These are phyloP conservation scores for Tyto alba DNA, from an alignment of 2,113 vertebrate genomes.

Conservation along the genomic window DNA sequence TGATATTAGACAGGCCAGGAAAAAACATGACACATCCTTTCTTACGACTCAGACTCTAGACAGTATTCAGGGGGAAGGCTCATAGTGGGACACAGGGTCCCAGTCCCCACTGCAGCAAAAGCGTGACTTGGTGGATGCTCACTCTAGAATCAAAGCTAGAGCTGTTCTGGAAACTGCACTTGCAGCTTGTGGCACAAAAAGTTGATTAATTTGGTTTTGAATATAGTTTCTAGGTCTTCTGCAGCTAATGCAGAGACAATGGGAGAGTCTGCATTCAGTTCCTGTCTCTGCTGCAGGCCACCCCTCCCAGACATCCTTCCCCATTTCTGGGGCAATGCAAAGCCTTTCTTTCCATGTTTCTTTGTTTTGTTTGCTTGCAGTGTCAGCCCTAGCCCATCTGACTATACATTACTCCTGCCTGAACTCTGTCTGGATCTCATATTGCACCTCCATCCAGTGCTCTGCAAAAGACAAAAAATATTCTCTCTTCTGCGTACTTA, in stretches of 20 bases:
- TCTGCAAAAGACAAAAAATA: background rate
- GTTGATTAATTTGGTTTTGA: background rate
- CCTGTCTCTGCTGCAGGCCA: background rate
- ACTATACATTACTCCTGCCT: accelerated
- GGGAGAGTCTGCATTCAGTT: background rate
- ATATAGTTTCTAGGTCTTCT: background rate
- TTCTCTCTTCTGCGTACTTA: background rate
- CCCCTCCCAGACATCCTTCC: background rate
- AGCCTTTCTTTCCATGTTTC: background rate
- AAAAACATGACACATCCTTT: background rate
- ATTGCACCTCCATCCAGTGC: background rate
- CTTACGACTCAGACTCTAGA: background rate
- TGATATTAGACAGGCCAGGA: background rate
- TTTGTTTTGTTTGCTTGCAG: background rate
- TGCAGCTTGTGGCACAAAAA: background rate
- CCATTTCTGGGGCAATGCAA: background rate
- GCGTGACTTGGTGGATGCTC: accelerated
- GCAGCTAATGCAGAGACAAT: background rate
- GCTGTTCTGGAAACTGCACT: background rate
- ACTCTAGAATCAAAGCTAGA: background rate
- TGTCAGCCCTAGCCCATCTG: background rate
- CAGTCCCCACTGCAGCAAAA: background rate
- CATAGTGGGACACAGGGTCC: background rate
- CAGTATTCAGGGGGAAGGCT: background rate
- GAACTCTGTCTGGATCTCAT: background rate